Conservation (phyloP, 2,797 vertebrate genomes). For the Paratrypauchen microcephalus region DNA sequence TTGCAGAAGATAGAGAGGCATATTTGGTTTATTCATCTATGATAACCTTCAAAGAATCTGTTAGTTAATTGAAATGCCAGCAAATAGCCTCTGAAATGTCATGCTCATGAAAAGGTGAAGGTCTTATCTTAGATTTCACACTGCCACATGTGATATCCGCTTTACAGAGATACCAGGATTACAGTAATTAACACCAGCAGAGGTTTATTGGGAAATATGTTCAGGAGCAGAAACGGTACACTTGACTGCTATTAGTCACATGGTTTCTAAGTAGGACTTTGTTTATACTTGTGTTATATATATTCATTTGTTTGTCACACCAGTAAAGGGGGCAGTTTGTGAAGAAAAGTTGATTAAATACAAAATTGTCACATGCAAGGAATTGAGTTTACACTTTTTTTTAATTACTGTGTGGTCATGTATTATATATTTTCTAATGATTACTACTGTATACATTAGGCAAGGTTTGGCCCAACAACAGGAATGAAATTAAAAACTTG, state of each 20-base stretch:
- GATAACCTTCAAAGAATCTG: slow-evolving; percentile 22
- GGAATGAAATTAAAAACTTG: neutral
- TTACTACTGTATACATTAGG: too few relatives aligned
- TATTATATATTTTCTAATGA: too few relatives aligned
- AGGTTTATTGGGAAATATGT: neutral
- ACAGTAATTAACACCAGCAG: neutral
- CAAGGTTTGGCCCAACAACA: neutral
- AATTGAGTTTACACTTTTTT: too few relatives aligned
- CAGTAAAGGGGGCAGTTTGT: too few relatives aligned
- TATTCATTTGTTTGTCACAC: too few relatives aligned
- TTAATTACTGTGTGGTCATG: too few relatives aligned
- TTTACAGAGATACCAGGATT: neutral
- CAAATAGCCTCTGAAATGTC: slow-evolving; percentile 43
- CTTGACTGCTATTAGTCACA: slow-evolving; percentile 2
- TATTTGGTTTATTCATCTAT: slow-evolving; percentile 11
- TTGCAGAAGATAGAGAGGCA: slow-evolving; percentile 21
- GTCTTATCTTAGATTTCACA: slow-evolving; percentile 5
- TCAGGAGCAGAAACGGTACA: neutral
- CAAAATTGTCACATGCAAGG: too few relatives aligned
- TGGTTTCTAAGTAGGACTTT: too few relatives aligned
- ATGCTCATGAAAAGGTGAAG: slow-evolving; percentile 28
- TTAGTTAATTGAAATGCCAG: slow-evolving; percentile 43
- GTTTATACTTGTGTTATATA: too few relatives aligned
- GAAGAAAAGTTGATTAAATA: too few relatives aligned
- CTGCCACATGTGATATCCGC: slow-evolving; percentile 7